Evolutionary conservation across 2,888 invertebrate genomes (phyloP).

Genomic region (Hydropsyche betteni): DNA sequence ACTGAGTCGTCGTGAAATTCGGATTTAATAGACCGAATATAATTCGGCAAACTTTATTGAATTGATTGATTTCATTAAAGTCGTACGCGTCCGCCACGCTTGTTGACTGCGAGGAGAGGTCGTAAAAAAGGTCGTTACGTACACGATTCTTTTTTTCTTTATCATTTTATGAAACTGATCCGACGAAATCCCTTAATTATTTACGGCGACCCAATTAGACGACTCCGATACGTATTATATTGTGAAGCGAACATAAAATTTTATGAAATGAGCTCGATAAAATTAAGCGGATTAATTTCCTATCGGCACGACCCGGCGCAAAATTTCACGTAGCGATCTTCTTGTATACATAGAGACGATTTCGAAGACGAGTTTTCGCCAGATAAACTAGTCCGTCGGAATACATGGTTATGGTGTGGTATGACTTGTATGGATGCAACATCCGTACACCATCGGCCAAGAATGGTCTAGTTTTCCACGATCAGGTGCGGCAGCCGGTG

Average conservation of each 20-base stretch:
- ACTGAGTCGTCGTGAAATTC: constrained; percentile 5
- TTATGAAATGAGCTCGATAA: no score
- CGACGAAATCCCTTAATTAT: no score
- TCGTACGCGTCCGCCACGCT: constrained; percentile 5
- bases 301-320: background rate
- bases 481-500: constrained; percentile 26
- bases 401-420: no score
- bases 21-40: constrained; percentile 18
- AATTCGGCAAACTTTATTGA: constrained; percentile 21
- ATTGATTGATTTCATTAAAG: constrained; percentile 25
- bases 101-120: background rate
- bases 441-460: background rate
- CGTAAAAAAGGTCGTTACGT: constrained; percentile 8
- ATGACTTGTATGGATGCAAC: constrained; percentile 9
- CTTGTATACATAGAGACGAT: no score
- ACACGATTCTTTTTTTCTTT: background rate
- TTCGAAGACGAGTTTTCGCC: no score
- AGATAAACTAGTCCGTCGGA: no score
- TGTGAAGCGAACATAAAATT: no score
- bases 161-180: no score
- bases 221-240: no score
- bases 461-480: constrained; percentile 37
- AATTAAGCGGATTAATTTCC: background rate
- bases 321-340: no score
- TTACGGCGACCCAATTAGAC: no score